These are phyloP conservation scores for Porites australiensis DNA, from an alignment of 64 coral and sea anemone species.

Conservation along the genomic window DNA sequence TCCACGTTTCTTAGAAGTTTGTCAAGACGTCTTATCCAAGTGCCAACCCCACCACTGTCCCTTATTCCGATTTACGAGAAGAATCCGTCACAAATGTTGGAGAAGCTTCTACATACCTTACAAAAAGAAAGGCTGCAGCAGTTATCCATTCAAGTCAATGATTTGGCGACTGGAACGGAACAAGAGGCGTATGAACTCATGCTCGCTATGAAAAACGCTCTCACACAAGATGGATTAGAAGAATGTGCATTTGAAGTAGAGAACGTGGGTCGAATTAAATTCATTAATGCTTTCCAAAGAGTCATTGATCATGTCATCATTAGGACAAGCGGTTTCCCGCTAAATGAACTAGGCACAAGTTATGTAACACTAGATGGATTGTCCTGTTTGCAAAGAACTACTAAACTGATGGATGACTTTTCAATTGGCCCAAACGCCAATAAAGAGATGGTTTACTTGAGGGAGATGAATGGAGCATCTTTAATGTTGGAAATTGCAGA, in stretches of 20 bases:
- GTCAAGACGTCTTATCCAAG: neutral
- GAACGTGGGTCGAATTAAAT: neutral
- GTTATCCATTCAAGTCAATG: neutral
- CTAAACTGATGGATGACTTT: neutral
- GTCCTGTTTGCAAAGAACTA: conserved; percentile 2
- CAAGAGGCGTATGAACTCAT: neutral
- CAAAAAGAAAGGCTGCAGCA: neutral
- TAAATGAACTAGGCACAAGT: neutral
- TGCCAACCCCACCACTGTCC: neutral
- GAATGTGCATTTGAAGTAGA: neutral
- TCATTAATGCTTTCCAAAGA: neutral
- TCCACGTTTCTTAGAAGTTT: neutral
- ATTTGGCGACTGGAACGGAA: neutral
- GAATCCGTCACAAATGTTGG: neutral
- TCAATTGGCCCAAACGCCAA: neutral
- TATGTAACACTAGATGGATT: neutral
- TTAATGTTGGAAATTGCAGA: conserved; percentile 54
- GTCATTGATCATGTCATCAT: neutral
- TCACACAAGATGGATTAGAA: neutral
- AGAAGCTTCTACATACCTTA: neutral
- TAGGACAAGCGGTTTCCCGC: conserved; percentile 4
- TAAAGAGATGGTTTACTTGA: conserved; percentile 33
- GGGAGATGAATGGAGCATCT: conserved; percentile 23
- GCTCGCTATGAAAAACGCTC: conserved; percentile 14
- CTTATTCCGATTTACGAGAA: neutral